phyloP scores from a whole-genome alignment of 2,888 invertebrate genomes.

The Deroplatys truncata region DNA sequence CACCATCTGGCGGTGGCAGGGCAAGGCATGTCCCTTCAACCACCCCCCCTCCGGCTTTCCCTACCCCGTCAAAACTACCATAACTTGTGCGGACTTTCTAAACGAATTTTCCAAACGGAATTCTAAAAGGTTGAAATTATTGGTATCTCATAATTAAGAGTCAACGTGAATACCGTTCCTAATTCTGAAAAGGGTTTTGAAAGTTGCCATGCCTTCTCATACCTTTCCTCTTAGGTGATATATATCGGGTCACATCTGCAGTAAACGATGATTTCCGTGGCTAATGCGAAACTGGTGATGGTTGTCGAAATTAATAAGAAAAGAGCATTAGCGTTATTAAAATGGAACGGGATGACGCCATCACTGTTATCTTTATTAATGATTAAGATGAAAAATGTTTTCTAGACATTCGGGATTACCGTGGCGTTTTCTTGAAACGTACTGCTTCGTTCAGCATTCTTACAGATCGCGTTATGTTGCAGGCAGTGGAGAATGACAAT shows the following conservation, averaged over 20 bases:
- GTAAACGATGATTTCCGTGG: not conserved
- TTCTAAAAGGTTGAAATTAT: constrained; percentile 12
- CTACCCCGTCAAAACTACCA: constrained; percentile 8
- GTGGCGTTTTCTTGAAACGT: not conserved
- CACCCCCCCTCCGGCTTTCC: not conserved
- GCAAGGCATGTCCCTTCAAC: constrained; percentile 17
- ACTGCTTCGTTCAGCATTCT: too few species aligned
- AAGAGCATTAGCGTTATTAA: not conserved
- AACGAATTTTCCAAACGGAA: constrained; percentile 4
- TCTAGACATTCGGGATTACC: not conserved
- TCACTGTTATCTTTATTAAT: not conserved
- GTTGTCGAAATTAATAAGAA: not conserved
- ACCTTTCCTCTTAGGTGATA: not conserved
- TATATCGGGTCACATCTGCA: not conserved
- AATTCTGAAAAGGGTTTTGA: not conserved
- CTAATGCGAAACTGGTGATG: not conserved
- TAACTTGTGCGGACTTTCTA: not conserved
- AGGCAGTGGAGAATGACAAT: too few species aligned
- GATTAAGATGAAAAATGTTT: not conserved
- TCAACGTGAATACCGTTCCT: not conserved
- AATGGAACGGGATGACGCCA: not conserved
- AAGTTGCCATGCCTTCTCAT: not conserved
- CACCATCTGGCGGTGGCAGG: constrained; percentile 19
- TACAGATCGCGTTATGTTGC: too few species aligned
- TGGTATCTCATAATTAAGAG: constrained; percentile 2